Percentiles rank a stretch among this genome's conserved stretches.
phyloP scores from a whole-genome alignment of 2,113 vertebrate genomes.

The Microcebus jonahi region DNA sequence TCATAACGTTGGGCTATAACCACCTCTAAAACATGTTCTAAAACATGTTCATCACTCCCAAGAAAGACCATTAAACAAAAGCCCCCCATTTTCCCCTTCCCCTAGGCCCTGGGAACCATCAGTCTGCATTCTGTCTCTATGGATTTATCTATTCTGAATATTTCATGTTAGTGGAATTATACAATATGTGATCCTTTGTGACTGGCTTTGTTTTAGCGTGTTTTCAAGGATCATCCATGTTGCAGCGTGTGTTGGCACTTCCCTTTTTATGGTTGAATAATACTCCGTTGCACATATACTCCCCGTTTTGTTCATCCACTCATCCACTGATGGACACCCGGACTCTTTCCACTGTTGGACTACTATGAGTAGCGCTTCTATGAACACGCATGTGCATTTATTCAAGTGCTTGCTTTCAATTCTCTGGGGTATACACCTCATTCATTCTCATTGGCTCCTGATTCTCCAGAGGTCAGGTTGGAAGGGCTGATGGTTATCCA shows the following conservation, averaged over 20 bases:
- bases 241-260: not conserved
- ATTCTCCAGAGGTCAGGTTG: not conserved
- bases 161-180: not conserved
- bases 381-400: not conserved
- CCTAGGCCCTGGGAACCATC: not conserved
- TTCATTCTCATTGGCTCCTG: not conserved
- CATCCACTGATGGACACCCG: not conserved
- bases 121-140: not conserved
- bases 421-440: not conserved
- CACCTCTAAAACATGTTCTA: not conserved
- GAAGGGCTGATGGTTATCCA: no score
- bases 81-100: rapidly evolving
- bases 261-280: not conserved
- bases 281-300: rapidly evolving
- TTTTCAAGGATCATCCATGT: not conserved
- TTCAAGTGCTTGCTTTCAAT: not conserved
- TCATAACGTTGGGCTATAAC: not conserved
- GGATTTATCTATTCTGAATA: not conserved
- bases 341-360: not conserved
- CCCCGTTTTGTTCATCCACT: not conserved
- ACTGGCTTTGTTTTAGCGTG: not conserved
- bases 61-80: not conserved
- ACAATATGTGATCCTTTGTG: not conserved
- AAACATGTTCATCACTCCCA: not conserved
- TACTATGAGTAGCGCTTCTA: not conserved